Percentiles rank a stretch among this genome's conserved stretches.
phyloP scores from a whole-genome alignment of 1,140 invertebrate species.

The Psix sp. region DNA sequence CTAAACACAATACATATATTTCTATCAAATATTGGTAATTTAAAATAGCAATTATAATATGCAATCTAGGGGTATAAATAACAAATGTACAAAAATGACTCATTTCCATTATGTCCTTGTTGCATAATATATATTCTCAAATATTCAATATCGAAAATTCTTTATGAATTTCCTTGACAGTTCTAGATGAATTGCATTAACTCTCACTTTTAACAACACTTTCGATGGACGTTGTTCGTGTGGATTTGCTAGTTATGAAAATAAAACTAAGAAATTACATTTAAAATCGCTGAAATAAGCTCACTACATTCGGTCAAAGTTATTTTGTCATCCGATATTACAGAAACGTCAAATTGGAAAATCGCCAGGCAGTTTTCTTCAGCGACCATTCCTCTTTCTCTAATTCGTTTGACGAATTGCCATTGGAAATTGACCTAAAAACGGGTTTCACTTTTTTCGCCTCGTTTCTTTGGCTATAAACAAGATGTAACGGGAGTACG shows the following conservation, averaged over 20 bases:
- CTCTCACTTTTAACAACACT: slow-evolving; percentile 11
- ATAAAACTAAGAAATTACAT: too few relatives aligned
- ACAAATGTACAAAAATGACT: too few relatives aligned
- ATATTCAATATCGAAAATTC: too few relatives aligned
- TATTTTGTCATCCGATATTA: slow-evolving; percentile 45
- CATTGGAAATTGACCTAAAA: slow-evolving; percentile 35
- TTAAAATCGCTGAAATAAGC: too few relatives aligned
- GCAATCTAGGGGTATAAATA: too few relatives aligned
- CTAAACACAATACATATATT: too few relatives aligned
- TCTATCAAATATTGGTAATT: too few relatives aligned
- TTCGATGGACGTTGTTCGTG: slow-evolving; percentile 44
- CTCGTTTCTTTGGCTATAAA: slow-evolving; percentile 37
- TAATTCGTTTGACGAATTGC: slow-evolving; percentile 8
- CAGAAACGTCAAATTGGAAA: slow-evolving; percentile 23
- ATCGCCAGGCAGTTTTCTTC: slow-evolving; percentile 29
- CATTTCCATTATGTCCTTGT: too few relatives aligned
- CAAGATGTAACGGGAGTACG: slow-evolving; percentile 34
- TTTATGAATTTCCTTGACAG: too few relatives aligned
- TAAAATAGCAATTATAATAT: too few relatives aligned
- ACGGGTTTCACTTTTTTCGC: slow-evolving; percentile 3
- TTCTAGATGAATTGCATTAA: too few relatives aligned
- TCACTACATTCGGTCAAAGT: not conserved
- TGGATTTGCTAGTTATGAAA: slow-evolving; percentile 1
- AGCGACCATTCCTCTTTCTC: slow-evolving; percentile 20
- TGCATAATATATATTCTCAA: too few relatives aligned